phyloP scores from a whole-genome alignment of 2,113 vertebrate genomes.

The Suncus etruscus region DNA sequence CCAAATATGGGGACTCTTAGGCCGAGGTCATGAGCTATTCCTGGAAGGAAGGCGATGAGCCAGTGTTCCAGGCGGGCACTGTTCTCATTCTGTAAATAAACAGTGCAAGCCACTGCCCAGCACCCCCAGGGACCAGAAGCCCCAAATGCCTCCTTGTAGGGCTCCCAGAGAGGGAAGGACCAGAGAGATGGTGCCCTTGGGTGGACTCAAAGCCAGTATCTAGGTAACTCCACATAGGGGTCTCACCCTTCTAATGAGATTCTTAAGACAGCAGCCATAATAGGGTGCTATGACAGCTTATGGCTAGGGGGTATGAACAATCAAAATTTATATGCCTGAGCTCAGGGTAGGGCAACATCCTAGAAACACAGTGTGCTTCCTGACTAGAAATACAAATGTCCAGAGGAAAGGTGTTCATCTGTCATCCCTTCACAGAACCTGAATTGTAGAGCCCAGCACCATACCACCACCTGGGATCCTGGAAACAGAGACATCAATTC shows the following conservation, averaged over 20 bases:
- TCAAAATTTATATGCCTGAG: not conserved
- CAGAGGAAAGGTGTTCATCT: not conserved
- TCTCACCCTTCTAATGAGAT: not conserved
- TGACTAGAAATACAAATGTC: not conserved
- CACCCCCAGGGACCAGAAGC: not conserved
- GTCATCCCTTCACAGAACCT: not conserved
- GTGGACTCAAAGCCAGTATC: not conserved
- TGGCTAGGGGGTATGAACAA: too few relatives aligned
- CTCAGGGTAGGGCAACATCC: not conserved
- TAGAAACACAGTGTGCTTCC: too few relatives aligned
- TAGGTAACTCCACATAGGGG: not conserved
- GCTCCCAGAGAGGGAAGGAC: not conserved
- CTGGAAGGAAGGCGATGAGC: slow-evolving; percentile 70
- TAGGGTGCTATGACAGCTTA: too few relatives aligned
- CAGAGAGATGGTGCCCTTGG: not conserved
- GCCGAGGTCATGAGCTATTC: slow-evolving; percentile 78
- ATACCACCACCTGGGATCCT: not conserved
- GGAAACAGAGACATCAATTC: not conserved
- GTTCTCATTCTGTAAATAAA: slow-evolving; percentile 76
- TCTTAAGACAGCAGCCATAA: too few relatives aligned
- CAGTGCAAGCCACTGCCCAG: not conserved
- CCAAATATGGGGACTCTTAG: slow-evolving; percentile 73
- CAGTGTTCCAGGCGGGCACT: slow-evolving; percentile 62
- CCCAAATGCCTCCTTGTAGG: not conserved
- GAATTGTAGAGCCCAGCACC: not conserved